phyloP scores from a whole-genome alignment of 2,113 vertebrate genomes.

The Steatornis caripensis region DNA sequence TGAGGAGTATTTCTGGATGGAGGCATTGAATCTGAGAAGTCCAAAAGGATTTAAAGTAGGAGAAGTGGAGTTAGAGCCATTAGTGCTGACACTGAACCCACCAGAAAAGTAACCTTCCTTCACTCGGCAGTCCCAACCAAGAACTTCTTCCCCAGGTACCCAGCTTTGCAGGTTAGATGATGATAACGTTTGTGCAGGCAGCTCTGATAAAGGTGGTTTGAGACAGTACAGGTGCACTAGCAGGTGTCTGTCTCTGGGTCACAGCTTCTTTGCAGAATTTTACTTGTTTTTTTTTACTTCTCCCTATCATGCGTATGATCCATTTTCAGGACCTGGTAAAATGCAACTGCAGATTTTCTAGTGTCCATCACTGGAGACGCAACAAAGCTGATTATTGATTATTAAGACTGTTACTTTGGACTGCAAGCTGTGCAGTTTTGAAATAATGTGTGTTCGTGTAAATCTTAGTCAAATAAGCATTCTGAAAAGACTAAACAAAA shows the following conservation, averaged over 20 bases:
- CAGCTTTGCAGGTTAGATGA: background rate
- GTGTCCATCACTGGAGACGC: background rate
- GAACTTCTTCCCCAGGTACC: background rate
- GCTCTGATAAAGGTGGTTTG: background rate
- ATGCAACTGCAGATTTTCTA: background rate
- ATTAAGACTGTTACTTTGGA: background rate
- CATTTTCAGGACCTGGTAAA: background rate
- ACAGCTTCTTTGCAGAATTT: background rate
- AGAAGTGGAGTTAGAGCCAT: background rate
- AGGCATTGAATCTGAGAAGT: background rate
- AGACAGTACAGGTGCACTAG: background rate
- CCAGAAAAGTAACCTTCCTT: background rate
- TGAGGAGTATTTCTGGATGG: background rate
- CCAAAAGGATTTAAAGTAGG: background rate
- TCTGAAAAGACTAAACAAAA: background rate
- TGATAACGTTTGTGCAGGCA: background rate
- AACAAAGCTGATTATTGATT: background rate
- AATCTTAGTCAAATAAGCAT: background rate
- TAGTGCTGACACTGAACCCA: background rate
- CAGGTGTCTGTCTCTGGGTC: background rate
- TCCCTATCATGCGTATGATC: fast-evolving
- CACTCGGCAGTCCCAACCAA: background rate
- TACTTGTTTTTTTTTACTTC: background rate
- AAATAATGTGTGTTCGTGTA: background rate
- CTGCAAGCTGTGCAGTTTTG: background rate